Base-by-base conservation (phyloP, 2,797 vertebrate genomes). In the Rallus crepitans region DNA sequence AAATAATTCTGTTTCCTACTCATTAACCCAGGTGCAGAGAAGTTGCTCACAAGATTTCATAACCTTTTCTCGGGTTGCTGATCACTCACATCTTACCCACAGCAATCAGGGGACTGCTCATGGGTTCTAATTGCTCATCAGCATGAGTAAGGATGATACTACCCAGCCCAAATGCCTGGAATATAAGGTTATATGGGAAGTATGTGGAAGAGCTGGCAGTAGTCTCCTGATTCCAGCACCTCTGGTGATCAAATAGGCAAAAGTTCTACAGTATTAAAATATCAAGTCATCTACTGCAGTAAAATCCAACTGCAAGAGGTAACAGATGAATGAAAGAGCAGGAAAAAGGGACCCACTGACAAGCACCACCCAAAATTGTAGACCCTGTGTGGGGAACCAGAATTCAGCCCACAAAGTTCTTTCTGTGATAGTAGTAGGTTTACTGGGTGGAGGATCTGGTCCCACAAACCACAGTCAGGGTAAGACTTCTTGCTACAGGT, bases 91-190 rank as follows among this genome's bases (percentile, higher is more conserved):
- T 42, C 59, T 82, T 25, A 60, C 14, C 30, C 40, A 16, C 9
- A 83, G 37, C 48, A 72, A 15, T 47, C 72, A 75, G 24, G 31
- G 40, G 31, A 39, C 20, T 53, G 57, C 82, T 81, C 56, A 57
- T 9, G 27, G 68, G 42, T 57, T 93, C 90, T 37, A 65, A 70
- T 52, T 35, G 66, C 52, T 91, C 70, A 82, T 60, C 66, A 83
- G 1, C 31, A 24, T 59, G 63, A 94, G 39, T 73, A 76, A 94
- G 82, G 60, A 57, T 66, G 52, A 71, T 39, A 72, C 18, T 18
- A 53, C 37, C 42, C 56, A 77, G 70, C 66, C 52, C 59, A 69
- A 81, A 55, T 15, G 25, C 23, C 42, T 20, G 27, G n/a, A 37
- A 64, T 20, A 69, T 15, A 47, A 76, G 23, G 20, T 66, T 69